These are phyloP conservation scores for Theropithecus gelada DNA, from an alignment of 2,113 vertebrate species.

Conservation along the genomic window DNA sequence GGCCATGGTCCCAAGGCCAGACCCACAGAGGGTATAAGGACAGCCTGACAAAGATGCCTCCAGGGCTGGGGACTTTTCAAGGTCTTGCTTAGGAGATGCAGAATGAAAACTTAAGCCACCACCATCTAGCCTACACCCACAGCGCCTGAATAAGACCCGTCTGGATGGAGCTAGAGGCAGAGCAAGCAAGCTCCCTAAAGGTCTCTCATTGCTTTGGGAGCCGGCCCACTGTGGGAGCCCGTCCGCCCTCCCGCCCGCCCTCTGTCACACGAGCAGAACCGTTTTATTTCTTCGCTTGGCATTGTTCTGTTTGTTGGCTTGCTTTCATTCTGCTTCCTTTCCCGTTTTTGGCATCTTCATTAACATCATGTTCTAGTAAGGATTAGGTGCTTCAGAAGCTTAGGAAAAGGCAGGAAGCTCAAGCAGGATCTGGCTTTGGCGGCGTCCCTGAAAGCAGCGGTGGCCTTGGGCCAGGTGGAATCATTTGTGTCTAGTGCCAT, in stretches of 20 bases:
- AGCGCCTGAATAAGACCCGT: not conserved
- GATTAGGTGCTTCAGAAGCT: constrained; percentile 28
- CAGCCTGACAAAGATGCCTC: not conserved
- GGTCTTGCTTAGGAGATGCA: not conserved
- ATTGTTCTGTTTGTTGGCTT: constrained; percentile 7
- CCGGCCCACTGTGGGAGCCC: not conserved
- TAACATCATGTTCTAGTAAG: constrained; percentile 39
- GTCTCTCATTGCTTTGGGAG: accelerated
- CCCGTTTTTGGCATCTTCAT: not conserved
- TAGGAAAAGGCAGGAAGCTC: not conserved
- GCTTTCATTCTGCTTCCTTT: not conserved
- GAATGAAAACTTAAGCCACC: not conserved
- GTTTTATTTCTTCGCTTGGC: not conserved
- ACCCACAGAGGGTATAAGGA: too few relatives aligned
- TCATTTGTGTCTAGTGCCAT: constrained; percentile 60
- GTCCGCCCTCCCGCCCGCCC: accelerated
- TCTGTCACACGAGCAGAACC: accelerated
- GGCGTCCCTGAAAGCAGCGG: accelerated
- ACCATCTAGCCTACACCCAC: not conserved
- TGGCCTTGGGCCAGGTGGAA: not conserved
- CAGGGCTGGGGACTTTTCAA: not conserved
- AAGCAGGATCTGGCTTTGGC: not conserved
- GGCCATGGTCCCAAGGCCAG: not conserved
- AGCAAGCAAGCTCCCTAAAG: not conserved
- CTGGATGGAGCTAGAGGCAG: too few relatives aligned